A percentile compares a stretch with the other conserved stretches of the same genome.
These are phyloP conservation scores for Cirrhinus mrigala DNA, from an alignment of 2,797 vertebrate species.

Conservation along the genomic window DNA sequence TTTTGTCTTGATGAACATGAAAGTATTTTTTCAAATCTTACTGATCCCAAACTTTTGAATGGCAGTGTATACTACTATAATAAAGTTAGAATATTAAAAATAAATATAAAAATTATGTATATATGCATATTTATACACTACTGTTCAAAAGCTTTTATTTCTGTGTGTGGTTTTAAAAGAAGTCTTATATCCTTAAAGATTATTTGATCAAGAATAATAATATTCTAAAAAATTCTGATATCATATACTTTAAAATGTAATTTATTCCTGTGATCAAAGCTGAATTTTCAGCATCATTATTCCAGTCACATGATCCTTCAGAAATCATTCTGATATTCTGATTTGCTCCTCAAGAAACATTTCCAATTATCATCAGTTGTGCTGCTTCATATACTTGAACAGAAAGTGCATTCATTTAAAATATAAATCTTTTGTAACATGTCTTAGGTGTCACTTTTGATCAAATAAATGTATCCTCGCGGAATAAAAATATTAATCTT, in stretches of 20 bases:
- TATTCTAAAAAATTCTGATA: background rate
- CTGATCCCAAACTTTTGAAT: no score
- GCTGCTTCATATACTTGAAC: background rate
- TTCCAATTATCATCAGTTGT: background rate
- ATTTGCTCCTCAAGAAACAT: background rate
- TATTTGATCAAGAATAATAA: background rate
- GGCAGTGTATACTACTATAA: background rate
- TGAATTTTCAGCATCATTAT: background rate
- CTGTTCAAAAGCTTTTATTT: background rate
- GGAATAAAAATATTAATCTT: background rate
- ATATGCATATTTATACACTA: background rate
- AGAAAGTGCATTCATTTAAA: background rate
- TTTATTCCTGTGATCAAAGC: background rate
- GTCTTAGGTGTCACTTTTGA: background rate
- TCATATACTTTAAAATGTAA: background rate
- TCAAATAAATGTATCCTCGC: background rate
- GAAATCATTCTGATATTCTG: background rate
- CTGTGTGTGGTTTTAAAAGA: background rate
- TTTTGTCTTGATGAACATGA: no score
- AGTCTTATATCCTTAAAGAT: background rate
- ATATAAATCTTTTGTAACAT: background rate
- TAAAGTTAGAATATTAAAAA: background rate
- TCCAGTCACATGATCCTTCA: background rate
- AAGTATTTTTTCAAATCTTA: no score
- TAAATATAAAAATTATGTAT: background rate